Percentiles rank a stretch among this genome's conserved stretches.
Conservation (phyloP, 2,797 vertebrate genomes). For the Eidolon dupreanum region DNA sequence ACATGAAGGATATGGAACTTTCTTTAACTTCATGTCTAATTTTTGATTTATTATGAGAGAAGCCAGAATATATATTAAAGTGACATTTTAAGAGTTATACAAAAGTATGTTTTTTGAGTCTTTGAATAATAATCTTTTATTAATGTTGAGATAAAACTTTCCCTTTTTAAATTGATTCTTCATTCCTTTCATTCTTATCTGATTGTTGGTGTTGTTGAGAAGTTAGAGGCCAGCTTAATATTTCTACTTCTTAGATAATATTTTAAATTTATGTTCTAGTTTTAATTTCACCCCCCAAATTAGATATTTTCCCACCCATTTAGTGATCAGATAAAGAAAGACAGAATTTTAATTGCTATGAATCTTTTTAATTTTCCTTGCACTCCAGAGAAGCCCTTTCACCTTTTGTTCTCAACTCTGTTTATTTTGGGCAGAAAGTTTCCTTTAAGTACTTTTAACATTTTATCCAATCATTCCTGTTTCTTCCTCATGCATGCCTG, state of each 20-base stretch:
- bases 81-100: neutral
- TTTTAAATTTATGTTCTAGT: neutral
- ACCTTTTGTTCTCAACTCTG: neutral
- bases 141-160: neutral
- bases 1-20: neutral
- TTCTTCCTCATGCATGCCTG: constrained; percentile 40
- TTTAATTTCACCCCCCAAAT: neutral
- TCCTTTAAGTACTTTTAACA: neutral
- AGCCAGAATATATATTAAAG: neutral
- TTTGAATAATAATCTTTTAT: neutral
- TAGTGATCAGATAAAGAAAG: neutral
- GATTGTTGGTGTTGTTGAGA: neutral
- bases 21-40: neutral
- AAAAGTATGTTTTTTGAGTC: neutral
- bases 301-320: neutral
- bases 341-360: neutral
- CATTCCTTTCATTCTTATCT: neutral
- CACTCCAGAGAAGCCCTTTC: neutral
- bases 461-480: constrained; percentile 11
- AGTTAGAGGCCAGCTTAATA: neutral
- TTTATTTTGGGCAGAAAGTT: constrained; percentile 7
- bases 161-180: neutral
- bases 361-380: neutral
- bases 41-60: neutral
- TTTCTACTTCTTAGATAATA: neutral